Percentiles rank a stretch among this genome's conserved stretches.
phyloP scores from a whole-genome alignment of 2,113 vertebrate genomes.

The Antechinus stuartii region DNA sequence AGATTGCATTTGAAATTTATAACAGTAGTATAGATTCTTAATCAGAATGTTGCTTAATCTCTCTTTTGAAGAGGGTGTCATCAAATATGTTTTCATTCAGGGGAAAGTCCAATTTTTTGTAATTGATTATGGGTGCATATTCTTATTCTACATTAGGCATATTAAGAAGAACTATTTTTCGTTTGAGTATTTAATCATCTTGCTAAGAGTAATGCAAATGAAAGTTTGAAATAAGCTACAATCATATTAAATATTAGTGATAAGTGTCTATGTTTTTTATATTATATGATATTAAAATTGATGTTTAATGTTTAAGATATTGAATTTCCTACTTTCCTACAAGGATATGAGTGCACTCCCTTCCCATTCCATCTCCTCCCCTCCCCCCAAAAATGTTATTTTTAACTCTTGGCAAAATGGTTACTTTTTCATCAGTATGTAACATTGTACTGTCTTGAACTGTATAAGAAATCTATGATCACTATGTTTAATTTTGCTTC shows the following conservation, averaged over 20 bases:
- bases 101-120: neutral
- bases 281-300: constrained; percentile 87
- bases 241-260: constrained; percentile 89
- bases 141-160: constrained; percentile 31
- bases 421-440: constrained; percentile 41
- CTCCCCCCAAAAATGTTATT: constrained; percentile 42
- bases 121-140: constrained; percentile 39
- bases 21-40: neutral
- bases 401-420: constrained; percentile 68
- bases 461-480: neutral
- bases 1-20: constrained; percentile 34
- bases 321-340: constrained; percentile 86
- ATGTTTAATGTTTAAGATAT: constrained; percentile 88
- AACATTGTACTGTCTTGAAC: neutral
- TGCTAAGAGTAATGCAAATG: constrained; percentile 72
- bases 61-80: neutral
- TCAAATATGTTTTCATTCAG: neutral
- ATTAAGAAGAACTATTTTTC: constrained; percentile 45
- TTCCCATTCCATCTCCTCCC: neutral
- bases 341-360: constrained; percentile 64
- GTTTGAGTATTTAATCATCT: constrained; percentile 73
- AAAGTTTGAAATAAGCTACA: constrained; percentile 83
- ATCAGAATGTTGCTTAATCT: constrained; percentile 45
- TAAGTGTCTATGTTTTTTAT: constrained; percentile 90
- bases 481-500: neutral